Evolutionary conservation across 2,797 vertebrate species (phyloP).

Genomic region (Pachyuromys duprasi): DNA sequence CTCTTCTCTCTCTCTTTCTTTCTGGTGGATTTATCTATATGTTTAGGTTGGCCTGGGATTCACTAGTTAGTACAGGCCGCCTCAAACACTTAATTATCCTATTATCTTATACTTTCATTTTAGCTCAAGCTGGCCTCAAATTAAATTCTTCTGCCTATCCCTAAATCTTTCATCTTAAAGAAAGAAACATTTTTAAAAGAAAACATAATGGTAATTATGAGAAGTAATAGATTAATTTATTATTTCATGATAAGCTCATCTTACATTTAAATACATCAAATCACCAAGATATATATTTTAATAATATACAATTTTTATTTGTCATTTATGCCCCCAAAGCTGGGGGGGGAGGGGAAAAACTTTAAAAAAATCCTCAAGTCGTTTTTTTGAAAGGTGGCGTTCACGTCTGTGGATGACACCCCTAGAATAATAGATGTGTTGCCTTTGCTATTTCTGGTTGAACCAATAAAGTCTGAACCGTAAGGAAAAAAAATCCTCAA

Average conservation of each 20-base stretch:
- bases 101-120: neutral
- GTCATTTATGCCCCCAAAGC: slow-evolving; percentile 4
- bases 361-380: neutral
- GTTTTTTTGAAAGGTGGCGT: too few species aligned
- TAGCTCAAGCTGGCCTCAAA: neutral
- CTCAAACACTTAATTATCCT: neutral
- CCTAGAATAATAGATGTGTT: too few species aligned
- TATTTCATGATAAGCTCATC: neutral
- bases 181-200: neutral
- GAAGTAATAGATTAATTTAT: neutral
- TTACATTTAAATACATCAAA: neutral
- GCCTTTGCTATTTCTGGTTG: too few species aligned
- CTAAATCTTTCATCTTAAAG: slow-evolving; percentile 49
- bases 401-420: too few species aligned
- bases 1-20: neutral
- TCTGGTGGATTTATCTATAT: neutral
- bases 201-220: neutral
- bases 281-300: neutral
- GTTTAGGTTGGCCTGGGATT: neutral
- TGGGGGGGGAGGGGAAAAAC: neutral
- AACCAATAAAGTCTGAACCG: too few species aligned
- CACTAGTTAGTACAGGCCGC: neutral
- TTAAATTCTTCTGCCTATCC: neutral
- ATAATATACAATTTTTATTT: slow-evolving; percentile 8
- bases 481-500: neutral